Evolutionary conservation across 2,113 vertebrate genomes (phyloP).

Genomic region (Protobothrops flavoviridis): DNA sequence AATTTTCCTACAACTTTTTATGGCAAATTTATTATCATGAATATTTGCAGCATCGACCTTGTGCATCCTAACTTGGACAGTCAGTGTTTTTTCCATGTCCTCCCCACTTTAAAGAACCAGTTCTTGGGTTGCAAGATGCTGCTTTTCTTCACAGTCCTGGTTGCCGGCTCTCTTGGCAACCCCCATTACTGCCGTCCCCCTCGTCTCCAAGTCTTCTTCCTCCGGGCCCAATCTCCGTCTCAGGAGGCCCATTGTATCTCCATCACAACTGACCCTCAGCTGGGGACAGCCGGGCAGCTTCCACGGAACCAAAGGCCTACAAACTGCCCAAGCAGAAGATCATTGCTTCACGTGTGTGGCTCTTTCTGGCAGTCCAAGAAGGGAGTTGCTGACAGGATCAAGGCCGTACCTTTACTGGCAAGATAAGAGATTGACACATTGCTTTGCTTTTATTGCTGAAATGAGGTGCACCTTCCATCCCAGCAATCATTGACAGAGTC

Average conservation of each 20-base stretch:
- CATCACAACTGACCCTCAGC: background rate
- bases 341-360: background rate
- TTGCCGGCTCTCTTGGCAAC: background rate
- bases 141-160: background rate
- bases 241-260: background rate
- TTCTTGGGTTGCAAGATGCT: background rate
- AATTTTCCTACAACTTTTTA: background rate
- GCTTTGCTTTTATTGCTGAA: slow-evolving; percentile 2
- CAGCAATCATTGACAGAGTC: slow-evolving; percentile 20
- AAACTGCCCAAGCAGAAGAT: background rate
- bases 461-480: slow-evolving; percentile 3
- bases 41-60: background rate
- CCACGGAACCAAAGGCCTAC: background rate
- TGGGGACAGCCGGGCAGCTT: background rate
- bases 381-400: background rate
- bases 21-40: background rate
- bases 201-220: background rate
- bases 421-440: background rate
- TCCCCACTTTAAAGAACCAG: background rate
- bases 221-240: background rate
- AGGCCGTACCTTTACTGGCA: background rate
- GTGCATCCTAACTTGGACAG: background rate
- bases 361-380: background rate
- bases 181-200: background rate
- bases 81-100: background rate